Evolutionary conservation across 1,140 invertebrate genomes (phyloP), one percentile per base, ranked within the genome.

Genomic region (Bathynomus jamesi): DNA sequence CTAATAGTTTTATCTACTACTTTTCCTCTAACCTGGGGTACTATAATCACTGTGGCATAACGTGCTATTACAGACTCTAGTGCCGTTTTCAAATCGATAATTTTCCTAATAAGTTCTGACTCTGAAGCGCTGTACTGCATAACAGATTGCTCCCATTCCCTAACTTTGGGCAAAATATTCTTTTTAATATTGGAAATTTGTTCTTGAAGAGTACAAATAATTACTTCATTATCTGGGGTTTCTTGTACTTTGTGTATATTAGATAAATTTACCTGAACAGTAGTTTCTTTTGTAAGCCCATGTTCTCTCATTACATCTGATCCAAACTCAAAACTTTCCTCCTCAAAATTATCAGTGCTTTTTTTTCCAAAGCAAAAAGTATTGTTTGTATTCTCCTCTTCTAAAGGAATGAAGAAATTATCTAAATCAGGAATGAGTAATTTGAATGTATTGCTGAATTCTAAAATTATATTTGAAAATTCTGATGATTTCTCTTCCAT

Each of bases 391-490:
- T 7, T 8, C 0, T 71, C 69, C 61, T 76, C 69, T 67, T 67
- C 28, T 27, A 76, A 24, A 29, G 68, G 68, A 31, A 76, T 73
- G 40, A 76, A 76, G 69, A 76, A 76, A 27, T 76, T 69, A 40
- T 73, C 66, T 29, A 76, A 63, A 69, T 76, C 75, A 67, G 75
- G 75, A n/a, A 76, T 76, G 4, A 76, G 27, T 4, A 76, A 30
- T 29, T 69, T 71, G 30, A 76, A 76, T 27, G 70, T 72, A 28
- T 76, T 76, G 17, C 64, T 69, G 60, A 76, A 76, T 40, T 73
- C 65, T 11, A 62, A 30, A 60, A 73, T 53, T 32, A 46, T 64
- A 65, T 68, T 67, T 60, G 69, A 61, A 68, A 76, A 65, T 67
- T 73, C 71, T 1, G 65, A 2, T 0, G 63, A 61, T 24, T 21